Evolutionary conservation across 2,797 vertebrate species (phyloP), one percentile per base, ranked within the genome.

Genomic region (Enteromius paludinosus): DNA sequence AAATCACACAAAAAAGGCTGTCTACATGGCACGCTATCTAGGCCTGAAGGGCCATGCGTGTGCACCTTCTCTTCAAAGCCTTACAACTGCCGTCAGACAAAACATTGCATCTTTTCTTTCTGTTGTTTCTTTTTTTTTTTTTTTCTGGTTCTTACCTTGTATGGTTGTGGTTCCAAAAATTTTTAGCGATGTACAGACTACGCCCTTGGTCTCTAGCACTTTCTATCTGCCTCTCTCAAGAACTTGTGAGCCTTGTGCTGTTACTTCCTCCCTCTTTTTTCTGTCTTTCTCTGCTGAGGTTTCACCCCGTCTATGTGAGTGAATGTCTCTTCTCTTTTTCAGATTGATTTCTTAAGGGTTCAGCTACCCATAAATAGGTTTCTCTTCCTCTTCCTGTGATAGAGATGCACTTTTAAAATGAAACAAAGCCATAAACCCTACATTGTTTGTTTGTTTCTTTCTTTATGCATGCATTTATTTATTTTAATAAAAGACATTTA

Each of bases 91-190:
- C 7, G 4, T 17, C 14, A 72, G 6, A 70, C 20, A 47, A 43
- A 83, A 79, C 8, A 66, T n/a, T 15, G 30, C 69, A 41, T 3
- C 72, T 10, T 78, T 47, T 76, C 65, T 70, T 66, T 59, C 49
- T 25, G 49, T 23, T 72, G 25, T 11, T 70, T 64, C 20, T 47
- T 10, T 28, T 47, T 72, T 33, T 43, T 64, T 33, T 62, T n/a
- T 41, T 62, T 41, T 30, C 35, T 75, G n/a, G 45, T 61, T 82
- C 84, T 90, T 88, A 90, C 89, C 88, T 90, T 65, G 59, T 85
- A 25, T 14, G 35, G 17, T 70, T 85, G 59, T 72, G 79, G 81
- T 79, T 81, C 52, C 69, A 79, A 64, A 23, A 75, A n/a, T 20
- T 41, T 73, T 70, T 69, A 76, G 3, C 3, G 59, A 72, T 84